A percentile compares a stretch with the other conserved stretches of the same genome.
These are phyloP conservation scores for Chrosomus eos DNA, from an alignment of 2,797 vertebrate genomes.

Conservation along the genomic window DNA sequence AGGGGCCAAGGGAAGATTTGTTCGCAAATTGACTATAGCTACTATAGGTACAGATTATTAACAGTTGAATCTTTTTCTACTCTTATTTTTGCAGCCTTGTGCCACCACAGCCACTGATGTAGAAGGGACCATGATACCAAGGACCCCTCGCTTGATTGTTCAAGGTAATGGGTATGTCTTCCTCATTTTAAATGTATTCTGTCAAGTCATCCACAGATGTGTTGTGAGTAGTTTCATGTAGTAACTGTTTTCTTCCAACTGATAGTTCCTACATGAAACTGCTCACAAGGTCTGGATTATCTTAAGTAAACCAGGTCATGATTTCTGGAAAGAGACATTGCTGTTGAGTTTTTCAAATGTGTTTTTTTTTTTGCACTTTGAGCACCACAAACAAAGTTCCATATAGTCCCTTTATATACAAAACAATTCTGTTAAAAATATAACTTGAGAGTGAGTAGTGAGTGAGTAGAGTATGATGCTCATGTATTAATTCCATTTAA, in stretches of 20 bases:
- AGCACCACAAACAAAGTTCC: too few relatives aligned
- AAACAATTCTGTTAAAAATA: too few relatives aligned
- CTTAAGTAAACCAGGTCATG: not conserved
- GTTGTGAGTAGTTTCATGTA: not conserved
- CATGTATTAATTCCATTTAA: not conserved
- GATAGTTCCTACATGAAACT: not conserved
- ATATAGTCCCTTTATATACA: too few relatives aligned
- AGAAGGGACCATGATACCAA: not conserved
- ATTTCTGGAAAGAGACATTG: too few relatives aligned
- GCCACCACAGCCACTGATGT: not conserved
- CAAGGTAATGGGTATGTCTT: not conserved
- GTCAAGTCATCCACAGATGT: not conserved
- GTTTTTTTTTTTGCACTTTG: too few relatives aligned
- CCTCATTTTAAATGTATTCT: not conserved
- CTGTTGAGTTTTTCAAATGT: too few relatives aligned
- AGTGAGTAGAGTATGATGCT: too few relatives aligned
- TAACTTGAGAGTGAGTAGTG: too few relatives aligned
- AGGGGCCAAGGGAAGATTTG: not conserved
- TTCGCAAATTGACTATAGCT: not conserved
- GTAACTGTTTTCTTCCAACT: not conserved
- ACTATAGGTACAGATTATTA: not conserved
- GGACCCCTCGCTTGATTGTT: not conserved
- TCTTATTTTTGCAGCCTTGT: not conserved
- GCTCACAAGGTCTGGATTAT: too few relatives aligned
- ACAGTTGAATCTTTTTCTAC: not conserved